These are phyloP conservation scores for Hyles lineata DNA, from an alignment of 2,888 invertebrate species.

Conservation along the genomic window DNA sequence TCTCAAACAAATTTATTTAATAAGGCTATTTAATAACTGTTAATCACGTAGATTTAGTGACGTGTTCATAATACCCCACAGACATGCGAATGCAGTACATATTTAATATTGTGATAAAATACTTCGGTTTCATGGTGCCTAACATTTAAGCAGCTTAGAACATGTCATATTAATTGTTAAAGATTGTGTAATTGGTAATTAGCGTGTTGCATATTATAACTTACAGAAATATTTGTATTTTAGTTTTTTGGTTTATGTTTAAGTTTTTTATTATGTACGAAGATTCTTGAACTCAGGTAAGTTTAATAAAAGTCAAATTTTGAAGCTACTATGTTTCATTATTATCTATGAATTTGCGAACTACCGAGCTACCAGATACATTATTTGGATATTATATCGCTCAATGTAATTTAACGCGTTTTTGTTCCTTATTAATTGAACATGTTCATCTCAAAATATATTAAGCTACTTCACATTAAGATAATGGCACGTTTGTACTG, in stretches of 20 bases:
- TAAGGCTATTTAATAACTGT: conserved; percentile 42
- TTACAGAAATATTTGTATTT: background rate
- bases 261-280: no score
- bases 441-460: no score
- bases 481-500: no score
- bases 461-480: no score
- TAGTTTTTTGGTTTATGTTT: background rate
- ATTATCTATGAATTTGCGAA: no score
- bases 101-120: conserved; percentile 54
- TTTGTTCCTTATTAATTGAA: no score
- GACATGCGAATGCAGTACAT: conserved; percentile 62
- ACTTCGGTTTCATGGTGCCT: conserved; percentile 59
- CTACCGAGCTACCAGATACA: no score
- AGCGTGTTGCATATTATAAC: conserved; percentile 45
- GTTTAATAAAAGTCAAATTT: background rate
- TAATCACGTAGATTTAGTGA: conserved; percentile 42
- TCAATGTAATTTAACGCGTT: no score
- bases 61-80: conserved; percentile 55
- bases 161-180: conserved; percentile 55
- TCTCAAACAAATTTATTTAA: conserved; percentile 47
- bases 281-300: background rate
- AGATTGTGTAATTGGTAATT: conserved; percentile 58
- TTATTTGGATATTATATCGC: no score
- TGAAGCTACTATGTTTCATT: no score
- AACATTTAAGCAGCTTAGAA: conserved; percentile 53